These are phyloP conservation scores for Brachionus rotundiformis DNA, from an alignment of 1,140 invertebrate genomes.

Conservation along the genomic window DNA sequence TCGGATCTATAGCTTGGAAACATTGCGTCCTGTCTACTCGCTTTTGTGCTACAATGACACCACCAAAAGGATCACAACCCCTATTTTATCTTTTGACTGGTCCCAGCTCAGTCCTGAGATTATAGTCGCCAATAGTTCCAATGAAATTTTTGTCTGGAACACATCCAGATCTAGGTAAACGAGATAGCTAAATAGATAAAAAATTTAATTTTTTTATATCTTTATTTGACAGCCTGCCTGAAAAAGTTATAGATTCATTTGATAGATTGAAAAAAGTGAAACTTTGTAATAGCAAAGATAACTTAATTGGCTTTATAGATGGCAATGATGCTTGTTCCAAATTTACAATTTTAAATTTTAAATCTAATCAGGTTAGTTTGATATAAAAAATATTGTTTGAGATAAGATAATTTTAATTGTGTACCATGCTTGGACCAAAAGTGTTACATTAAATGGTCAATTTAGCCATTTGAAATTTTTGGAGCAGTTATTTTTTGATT, in stretches of 20 bases:
- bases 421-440: no score
- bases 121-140: background rate
- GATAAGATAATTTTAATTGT: no score
- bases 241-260: slow-evolving; percentile 4
- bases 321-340: slow-evolving; percentile 33
- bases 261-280: slow-evolving; percentile 17
- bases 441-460: no score
- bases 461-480: no score
- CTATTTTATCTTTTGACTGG: slow-evolving; percentile 33
- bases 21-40: background rate
- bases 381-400: no score
- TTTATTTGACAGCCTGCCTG: background rate
- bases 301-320: background rate
- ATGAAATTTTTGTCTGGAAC: slow-evolving; percentile 27
- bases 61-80: background rate
- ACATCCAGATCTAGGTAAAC: slow-evolving; percentile 4
- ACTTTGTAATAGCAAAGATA: background rate
- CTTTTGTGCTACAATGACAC: slow-evolving; percentile 12
- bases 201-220: background rate
- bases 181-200: background rate
- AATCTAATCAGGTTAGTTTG: slow-evolving; percentile 24
- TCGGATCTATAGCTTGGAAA: slow-evolving; percentile 19
- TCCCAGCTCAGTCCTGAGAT: slow-evolving; percentile 4
- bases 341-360: slow-evolving; percentile 35
- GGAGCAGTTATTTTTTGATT: no score